phyloP scores from a whole-genome alignment of 2,797 vertebrate species.

The Mus spretus region DNA sequence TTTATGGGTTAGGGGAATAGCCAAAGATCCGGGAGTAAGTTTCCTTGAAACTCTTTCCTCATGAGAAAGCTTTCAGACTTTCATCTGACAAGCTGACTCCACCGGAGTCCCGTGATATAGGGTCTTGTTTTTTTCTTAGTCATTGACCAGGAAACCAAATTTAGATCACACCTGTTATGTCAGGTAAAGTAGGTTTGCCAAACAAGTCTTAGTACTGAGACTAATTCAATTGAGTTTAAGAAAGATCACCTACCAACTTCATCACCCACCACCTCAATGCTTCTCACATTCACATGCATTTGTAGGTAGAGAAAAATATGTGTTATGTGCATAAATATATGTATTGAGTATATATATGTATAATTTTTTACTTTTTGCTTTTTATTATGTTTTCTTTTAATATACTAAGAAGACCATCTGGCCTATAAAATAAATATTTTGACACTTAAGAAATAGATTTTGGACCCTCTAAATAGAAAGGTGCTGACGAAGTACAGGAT shows the following conservation, averaged over 20 bases:
- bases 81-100: no score
- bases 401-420: slow-evolving; percentile 26
- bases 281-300: neutral
- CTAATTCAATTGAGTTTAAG: slow-evolving; percentile 28
- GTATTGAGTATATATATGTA: neutral
- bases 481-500: neutral
- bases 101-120: no score
- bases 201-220: neutral
- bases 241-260: neutral
- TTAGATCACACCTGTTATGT: neutral
- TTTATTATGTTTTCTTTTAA: neutral
- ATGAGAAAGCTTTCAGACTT: no score
- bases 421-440: slow-evolving; percentile 5
- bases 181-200: neutral
- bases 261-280: slow-evolving; percentile 27
- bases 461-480: slow-evolving; percentile 34
- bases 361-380: slow-evolving; percentile 21
- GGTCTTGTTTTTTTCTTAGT: neutral
- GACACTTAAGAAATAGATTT: slow-evolving; percentile 38
- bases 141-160: neutral
- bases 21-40: no score
- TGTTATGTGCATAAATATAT: neutral
- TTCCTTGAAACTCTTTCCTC: no score
- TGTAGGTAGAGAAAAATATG: neutral
- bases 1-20: no score